phyloP scores from a whole-genome alignment of 2,797 vertebrate species.

The Dendrocincla tyrannina region DNA sequence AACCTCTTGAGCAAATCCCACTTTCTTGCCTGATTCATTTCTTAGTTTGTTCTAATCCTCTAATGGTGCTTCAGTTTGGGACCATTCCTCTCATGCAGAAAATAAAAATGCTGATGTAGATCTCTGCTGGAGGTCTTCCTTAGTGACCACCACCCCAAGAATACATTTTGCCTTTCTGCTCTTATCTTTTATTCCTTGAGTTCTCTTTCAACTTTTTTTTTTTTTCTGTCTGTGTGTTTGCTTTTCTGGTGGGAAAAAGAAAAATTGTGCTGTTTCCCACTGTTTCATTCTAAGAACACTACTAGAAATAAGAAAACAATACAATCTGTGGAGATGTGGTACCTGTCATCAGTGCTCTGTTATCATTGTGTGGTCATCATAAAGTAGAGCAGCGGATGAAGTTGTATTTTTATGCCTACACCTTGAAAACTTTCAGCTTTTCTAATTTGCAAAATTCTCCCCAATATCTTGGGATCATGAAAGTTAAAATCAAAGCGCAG shows the following conservation, averaged over 20 bases:
- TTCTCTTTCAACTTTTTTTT: background rate
- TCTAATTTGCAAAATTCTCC: background rate
- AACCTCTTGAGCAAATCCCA: background rate
- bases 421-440: background rate
- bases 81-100: background rate
- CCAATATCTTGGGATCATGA: conserved; percentile 31
- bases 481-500: conserved; percentile 46
- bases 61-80: background rate
- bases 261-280: background rate
- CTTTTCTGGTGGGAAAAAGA: background rate
- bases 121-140: background rate
- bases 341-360: background rate
- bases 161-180: background rate
- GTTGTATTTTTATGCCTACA: background rate
- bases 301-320: background rate
- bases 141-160: background rate
- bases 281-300: background rate
- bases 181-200: background rate
- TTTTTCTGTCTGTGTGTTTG: background rate
- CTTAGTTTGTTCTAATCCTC: background rate
- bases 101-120: background rate
- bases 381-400: background rate
- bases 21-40: background rate
- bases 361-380: background rate
- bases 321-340: background rate